A percentile compares a stretch with the other conserved stretches of the same genome.
Conservation (phyloP, 2,113 vertebrate species). For the Ophthalmotilapia sp. region DNA sequence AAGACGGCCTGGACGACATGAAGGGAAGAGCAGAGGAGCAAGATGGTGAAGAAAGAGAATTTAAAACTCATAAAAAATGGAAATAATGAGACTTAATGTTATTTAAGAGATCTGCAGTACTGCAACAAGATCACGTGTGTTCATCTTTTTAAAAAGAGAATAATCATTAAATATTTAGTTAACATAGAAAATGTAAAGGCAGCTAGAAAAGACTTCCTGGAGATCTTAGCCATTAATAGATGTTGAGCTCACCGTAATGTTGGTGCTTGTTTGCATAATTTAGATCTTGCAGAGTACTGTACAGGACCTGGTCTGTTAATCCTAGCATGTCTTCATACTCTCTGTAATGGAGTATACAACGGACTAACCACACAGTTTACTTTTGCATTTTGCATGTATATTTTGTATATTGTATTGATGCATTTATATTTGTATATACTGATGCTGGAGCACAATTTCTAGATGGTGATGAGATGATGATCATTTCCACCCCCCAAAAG, state of each 20-base stretch:
- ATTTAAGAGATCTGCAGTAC: background rate
- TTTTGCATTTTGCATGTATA: background rate
- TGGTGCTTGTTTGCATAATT: background rate
- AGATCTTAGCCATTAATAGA: background rate
- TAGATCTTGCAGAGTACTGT: background rate
- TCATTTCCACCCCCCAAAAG: background rate
- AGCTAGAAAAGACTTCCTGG: background rate
- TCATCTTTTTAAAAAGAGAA: background rate
- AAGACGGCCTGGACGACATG: constrained; percentile 78
- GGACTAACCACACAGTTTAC: background rate
- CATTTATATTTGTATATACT: background rate
- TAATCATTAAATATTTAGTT: background rate
- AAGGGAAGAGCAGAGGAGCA: background rate
- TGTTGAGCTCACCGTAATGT: background rate
- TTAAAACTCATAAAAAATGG: background rate
- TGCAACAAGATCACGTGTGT: background rate
- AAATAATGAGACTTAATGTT: background rate
- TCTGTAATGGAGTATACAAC: background rate
- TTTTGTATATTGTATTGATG: background rate
- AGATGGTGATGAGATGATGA: background rate
- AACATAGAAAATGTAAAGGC: background rate
- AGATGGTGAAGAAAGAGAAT: background rate
- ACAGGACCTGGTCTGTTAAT: background rate
- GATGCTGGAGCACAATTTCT: background rate
- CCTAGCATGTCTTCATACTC: background rate